phyloP scores from a whole-genome alignment of 2,888 invertebrate species.

The Eudasyphora cyanicolor region DNA sequence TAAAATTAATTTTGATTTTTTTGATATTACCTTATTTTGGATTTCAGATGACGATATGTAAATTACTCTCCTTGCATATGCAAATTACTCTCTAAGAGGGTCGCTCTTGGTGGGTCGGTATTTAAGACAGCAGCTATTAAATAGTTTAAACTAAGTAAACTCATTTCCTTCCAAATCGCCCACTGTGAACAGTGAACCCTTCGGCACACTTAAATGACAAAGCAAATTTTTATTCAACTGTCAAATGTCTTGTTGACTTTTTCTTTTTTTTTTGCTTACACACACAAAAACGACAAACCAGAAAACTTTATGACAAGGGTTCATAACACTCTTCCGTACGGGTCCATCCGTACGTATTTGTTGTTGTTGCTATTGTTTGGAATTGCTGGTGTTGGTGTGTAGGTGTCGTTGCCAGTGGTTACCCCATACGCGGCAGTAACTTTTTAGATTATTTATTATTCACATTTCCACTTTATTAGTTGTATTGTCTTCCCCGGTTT shows the following conservation, averaged over 20 bases:
- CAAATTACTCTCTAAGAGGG: too few species aligned
- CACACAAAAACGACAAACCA: conserved; percentile 21
- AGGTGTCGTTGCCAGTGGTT: conserved; percentile 23
- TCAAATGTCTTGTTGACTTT: conserved; percentile 54
- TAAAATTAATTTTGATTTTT: too few species aligned
- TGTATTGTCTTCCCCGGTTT: conserved; percentile 34
- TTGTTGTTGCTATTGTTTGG: conserved; percentile 6
- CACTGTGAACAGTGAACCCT: too few species aligned
- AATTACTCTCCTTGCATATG: too few species aligned
- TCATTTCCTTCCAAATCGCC: too few species aligned
- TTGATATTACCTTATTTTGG: too few species aligned
- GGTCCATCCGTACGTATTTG: neutral
- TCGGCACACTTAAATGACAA: too few species aligned
- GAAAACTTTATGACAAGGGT: conserved; percentile 59
- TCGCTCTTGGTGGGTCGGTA: too few species aligned
- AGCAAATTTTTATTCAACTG: conserved; percentile 33
- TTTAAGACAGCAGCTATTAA: too few species aligned
- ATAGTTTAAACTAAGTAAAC: too few species aligned
- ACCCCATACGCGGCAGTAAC: conserved; percentile 34
- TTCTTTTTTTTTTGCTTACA: conserved; percentile 35
- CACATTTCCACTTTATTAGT: conserved; percentile 55
- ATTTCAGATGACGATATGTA: too few species aligned
- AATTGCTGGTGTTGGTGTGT: neutral
- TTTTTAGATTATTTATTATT: conserved; percentile 59
- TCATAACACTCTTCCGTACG: conserved; percentile 16